A percentile compares a stretch with the other conserved stretches of the same genome.
Evolutionary conservation across 2,888 invertebrate species (phyloP).

Genomic region (Diarsia rubi): DNA sequence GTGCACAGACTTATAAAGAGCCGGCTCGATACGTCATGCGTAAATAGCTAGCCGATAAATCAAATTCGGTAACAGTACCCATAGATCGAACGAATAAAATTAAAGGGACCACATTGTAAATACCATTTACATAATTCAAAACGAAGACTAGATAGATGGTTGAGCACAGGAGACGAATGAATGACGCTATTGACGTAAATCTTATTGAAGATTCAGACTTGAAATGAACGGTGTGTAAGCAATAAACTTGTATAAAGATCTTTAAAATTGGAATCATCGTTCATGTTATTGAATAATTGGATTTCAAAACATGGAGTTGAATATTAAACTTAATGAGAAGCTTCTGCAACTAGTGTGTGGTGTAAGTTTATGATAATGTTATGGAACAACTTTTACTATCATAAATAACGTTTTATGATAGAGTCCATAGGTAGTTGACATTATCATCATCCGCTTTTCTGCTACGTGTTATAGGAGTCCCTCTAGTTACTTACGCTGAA

Average conservation of each 20-base stretch:
- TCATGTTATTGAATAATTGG: constrained; percentile 70
- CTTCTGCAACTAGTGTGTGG: constrained; percentile 60
- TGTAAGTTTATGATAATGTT: constrained; percentile 66
- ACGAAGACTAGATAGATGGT: constrained; percentile 73
- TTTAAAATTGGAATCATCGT: constrained; percentile 66
- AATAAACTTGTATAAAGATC: constrained; percentile 76
- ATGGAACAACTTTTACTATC: constrained; percentile 66
- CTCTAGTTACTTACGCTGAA: background rate
- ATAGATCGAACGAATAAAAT: constrained; percentile 76
- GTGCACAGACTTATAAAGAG: constrained; percentile 74
- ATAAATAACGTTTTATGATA: constrained; percentile 39
- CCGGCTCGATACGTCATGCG: constrained; percentile 78
- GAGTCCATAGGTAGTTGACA: constrained; percentile 33
- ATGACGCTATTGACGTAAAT: constrained; percentile 78
- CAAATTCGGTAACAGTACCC: constrained; percentile 79
- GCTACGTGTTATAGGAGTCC: background rate
- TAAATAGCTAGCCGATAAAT: constrained; percentile 80
- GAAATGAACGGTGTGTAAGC: constrained; percentile 72
- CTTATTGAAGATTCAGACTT: constrained; percentile 69
- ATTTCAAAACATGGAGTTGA: constrained; percentile 65
- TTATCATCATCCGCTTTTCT: constrained; percentile 4
- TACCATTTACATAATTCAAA: constrained; percentile 81
- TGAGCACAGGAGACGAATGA: constrained; percentile 74
- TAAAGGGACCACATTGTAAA: constrained; percentile 78
- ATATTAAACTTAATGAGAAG: constrained; percentile 63